Evolutionary conservation across 2,888 invertebrate species (phyloP), one percentile per base, ranked within the genome.

Genomic region (Sinodicranocentrus sp.): DNA sequence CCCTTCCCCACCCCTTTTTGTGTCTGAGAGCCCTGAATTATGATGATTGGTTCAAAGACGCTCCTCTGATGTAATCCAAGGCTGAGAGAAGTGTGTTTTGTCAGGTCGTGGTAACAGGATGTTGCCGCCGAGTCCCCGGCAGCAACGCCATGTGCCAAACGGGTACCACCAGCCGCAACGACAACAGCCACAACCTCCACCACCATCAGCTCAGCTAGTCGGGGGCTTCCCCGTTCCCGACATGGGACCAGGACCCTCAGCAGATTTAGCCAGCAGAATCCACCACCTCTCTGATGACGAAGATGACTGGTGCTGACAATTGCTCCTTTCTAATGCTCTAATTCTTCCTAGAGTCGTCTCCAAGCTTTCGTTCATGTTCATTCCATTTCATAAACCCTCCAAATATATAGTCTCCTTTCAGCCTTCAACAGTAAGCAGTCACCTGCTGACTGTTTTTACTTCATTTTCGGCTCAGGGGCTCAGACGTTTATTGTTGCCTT

Each of bases 261-360:
- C 61, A 26, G 84, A 84, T 57, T 67, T 84, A 54, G 52, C 84
- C 23, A 78, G 82, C 43, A 82, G 84, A 65, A 65, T 86, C 44
- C 87, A 87, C 33, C 88, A 86, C 33, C 80, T 85, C 68, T 84
- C 86, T 43, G 87, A 87, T 43, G 88, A 88, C 68, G 88, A 88
- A 82, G 87, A 87, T 73, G 88, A 86, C 78, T 86, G 87, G 86
- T 86, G 87, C 87, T 88, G 88, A 88, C 88, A 84, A 87, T 84
- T 83, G 85, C 83, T 86, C 80, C 82, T 63, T 52, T 79, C 72
- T 86, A 84, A 87, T 70, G 44, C 57, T 84, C 67, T 76, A 86
- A 85, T 83, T 86, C 82, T 84, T 82, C 82, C 82, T 77, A 52
- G 77, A 78, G 82, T 84, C 84, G 71, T 76, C 76, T 84, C 82